Evolutionary conservation across 2,113 vertebrate genomes (phyloP).

Genomic region (Sphaerodactylus townsendi): DNA sequence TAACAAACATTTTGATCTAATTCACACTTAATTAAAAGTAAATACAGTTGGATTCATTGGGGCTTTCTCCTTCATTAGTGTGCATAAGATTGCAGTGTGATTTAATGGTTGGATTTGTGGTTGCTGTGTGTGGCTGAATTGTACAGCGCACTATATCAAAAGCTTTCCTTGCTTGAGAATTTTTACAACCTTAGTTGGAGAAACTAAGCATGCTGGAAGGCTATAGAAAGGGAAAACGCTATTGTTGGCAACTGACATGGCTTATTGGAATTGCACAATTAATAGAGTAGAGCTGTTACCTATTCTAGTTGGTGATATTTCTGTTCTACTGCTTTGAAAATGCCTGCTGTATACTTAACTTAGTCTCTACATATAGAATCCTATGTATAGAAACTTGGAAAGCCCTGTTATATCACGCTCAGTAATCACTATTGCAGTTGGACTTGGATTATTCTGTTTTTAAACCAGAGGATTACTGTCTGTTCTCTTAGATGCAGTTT

Average conservation of each 20-base stretch:
- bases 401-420: background rate
- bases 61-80: background rate
- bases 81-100: background rate
- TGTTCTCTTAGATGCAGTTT: background rate
- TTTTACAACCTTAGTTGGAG: background rate
- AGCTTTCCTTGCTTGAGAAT: background rate
- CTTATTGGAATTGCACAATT: background rate
- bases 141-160: background rate
- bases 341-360: background rate
- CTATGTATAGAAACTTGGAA: background rate
- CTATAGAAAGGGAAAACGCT: too few relatives aligned
- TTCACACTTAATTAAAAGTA: background rate
- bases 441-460: background rate
- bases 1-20: background rate
- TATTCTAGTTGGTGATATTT: background rate
- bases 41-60: background rate
- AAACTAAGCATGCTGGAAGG: background rate
- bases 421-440: background rate
- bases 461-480: background rate
- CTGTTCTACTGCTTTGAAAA: constrained; percentile 11
- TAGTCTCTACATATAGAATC: background rate
- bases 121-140: too few relatives aligned
- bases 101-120: too few relatives aligned
- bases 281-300: background rate
- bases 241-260: background rate